These are phyloP conservation scores for Boloria euphrosyne DNA, from an alignment of 2,888 invertebrate species.

Conservation along the genomic window DNA sequence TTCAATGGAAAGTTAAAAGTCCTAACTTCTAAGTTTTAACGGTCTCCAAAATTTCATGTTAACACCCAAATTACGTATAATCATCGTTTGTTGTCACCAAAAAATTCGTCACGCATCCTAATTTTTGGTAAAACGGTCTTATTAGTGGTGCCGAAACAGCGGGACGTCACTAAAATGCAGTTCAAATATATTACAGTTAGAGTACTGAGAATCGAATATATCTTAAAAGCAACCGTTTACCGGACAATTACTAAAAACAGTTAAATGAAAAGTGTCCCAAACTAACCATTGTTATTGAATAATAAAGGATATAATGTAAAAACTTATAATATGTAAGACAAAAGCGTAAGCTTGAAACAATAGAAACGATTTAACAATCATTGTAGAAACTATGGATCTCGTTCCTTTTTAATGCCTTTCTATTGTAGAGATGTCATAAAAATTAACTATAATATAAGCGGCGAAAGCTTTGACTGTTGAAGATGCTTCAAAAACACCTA, in stretches of 20 bases:
- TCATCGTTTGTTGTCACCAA: slow-evolving; percentile 33
- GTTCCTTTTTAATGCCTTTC: slow-evolving; percentile 66
- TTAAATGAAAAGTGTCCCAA: slow-evolving; percentile 55
- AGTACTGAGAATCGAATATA: slow-evolving; percentile 44
- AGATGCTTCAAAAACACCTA: slow-evolving; percentile 50
- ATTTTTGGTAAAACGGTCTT: slow-evolving; percentile 46
- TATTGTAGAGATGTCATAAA: slow-evolving; percentile 74
- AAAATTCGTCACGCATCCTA: slow-evolving; percentile 34
- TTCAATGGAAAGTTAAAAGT: too few relatives aligned
- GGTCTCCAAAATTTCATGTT: slow-evolving; percentile 6
- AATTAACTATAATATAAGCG: slow-evolving; percentile 74
- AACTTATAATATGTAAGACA: slow-evolving; percentile 43
- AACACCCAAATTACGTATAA: slow-evolving; percentile 17
- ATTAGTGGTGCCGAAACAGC: slow-evolving; percentile 68
- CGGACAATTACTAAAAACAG: slow-evolving; percentile 46
- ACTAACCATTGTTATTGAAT: slow-evolving; percentile 54
- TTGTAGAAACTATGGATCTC: slow-evolving; percentile 61
- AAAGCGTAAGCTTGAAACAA: slow-evolving; percentile 55
- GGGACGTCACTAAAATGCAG: slow-evolving; percentile 42
- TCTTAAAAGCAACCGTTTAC: slow-evolving; percentile 36
- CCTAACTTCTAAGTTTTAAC: neutral
- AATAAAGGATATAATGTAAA: slow-evolving; percentile 53
- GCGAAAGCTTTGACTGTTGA: slow-evolving; percentile 74
- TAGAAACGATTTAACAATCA: slow-evolving; percentile 46
- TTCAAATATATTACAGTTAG: slow-evolving; percentile 1